phyloP scores from a whole-genome alignment of 2,113 vertebrate species.

The Cinclus mexicanus region DNA sequence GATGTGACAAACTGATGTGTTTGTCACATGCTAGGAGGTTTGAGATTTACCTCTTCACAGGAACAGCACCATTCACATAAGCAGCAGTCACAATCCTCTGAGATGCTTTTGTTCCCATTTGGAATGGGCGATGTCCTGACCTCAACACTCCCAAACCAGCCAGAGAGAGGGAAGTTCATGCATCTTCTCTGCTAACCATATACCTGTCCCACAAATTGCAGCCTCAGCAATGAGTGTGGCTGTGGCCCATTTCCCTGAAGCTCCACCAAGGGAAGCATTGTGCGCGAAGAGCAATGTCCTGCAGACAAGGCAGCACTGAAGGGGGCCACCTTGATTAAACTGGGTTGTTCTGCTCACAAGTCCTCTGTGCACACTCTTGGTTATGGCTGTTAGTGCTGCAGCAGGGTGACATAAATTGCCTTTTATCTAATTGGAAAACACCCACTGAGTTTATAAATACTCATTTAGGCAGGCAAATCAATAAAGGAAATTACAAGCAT shows the following conservation, averaged over 20 bases:
- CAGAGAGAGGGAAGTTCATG: background rate
- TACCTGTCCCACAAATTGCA: background rate
- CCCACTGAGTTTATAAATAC: slow-evolving; percentile 74
- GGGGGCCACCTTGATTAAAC: slow-evolving; percentile 71
- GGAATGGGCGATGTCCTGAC: background rate
- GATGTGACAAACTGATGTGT: no score
- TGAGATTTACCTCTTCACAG: background rate
- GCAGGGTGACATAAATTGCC: slow-evolving; percentile 75
- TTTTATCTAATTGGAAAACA: slow-evolving; percentile 82
- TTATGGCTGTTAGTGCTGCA: slow-evolving; percentile 66
- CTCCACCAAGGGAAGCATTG: background rate
- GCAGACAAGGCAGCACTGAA: slow-evolving; percentile 6
- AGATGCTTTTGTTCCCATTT: background rate
- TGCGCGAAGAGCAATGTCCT: slow-evolving; percentile 41
- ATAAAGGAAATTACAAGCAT: slow-evolving; percentile 72
- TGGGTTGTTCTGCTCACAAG: slow-evolving; percentile 60
- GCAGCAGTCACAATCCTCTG: background rate
- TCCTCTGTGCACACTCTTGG: slow-evolving; percentile 46
- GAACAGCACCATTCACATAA: background rate
- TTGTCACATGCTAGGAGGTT: background rate
- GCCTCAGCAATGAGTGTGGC: background rate
- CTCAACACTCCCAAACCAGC: background rate
- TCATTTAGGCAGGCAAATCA: slow-evolving; percentile 77
- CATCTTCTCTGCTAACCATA: background rate
- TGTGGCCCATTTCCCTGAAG: background rate